These are phyloP conservation scores for Thunnus maccoyii DNA, from an alignment of 2,113 vertebrate genomes.

Conservation along the genomic window DNA sequence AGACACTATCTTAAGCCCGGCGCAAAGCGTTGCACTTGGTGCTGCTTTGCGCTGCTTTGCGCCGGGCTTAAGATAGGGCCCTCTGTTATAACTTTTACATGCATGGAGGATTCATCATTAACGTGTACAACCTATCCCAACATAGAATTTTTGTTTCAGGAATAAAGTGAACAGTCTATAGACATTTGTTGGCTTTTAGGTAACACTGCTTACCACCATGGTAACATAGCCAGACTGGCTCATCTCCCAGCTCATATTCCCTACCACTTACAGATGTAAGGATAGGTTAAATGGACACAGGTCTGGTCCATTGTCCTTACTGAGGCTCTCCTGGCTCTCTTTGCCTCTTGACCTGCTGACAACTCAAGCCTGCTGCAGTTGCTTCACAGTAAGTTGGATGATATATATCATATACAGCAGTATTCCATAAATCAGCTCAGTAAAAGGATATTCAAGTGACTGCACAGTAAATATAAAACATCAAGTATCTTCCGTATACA, in stretches of 20 bases:
- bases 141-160: conserved; percentile 13
- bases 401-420: conserved; percentile 10
- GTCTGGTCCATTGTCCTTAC: not conserved
- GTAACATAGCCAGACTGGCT: not conserved
- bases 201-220: not conserved
- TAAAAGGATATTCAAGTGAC: not conserved
- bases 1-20: too few relatives aligned
- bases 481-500: not conserved
- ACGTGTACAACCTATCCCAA: not conserved
- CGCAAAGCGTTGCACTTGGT: too few relatives aligned
- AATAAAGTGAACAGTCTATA: not conserved
- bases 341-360: conserved; percentile 36
- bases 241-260: conserved; percentile 22
- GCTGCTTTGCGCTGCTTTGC: too few relatives aligned
- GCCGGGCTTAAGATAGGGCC: too few relatives aligned
- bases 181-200: not conserved
- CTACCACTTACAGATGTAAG: conserved; percentile 18
- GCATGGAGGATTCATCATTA: too few relatives aligned
- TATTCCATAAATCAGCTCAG: not conserved
- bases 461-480: not conserved
- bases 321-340: conserved; percentile 19
- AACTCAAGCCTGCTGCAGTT: not conserved
- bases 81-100: too few relatives aligned
- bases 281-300: conserved; percentile 39
- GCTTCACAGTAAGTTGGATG: not conserved